Percentiles rank a stretch among this genome's conserved stretches.
These are phyloP conservation scores for Pteropus alecto DNA, from an alignment of 2,113 vertebrate species.

Conservation along the genomic window DNA sequence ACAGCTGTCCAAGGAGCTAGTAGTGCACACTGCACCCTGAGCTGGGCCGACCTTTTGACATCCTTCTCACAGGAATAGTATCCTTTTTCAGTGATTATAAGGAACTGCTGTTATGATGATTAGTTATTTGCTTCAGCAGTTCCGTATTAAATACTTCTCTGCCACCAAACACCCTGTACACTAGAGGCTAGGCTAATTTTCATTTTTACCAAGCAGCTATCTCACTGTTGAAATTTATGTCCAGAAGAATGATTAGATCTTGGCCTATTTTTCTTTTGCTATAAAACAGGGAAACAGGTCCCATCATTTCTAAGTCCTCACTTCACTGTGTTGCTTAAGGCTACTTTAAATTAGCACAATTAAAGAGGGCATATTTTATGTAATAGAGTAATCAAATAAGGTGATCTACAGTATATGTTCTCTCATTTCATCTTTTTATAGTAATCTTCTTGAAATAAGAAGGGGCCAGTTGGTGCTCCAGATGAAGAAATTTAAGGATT, in stretches of 20 bases:
- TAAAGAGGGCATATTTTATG: not conserved
- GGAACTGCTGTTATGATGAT: not conserved
- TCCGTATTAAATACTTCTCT: not conserved
- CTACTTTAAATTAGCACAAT: constrained; percentile 33
- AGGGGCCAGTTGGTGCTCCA: not conserved
- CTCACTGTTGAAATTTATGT: constrained; percentile 28
- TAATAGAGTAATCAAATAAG: constrained; percentile 18
- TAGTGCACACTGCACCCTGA: not conserved
- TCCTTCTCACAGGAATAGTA: constrained; percentile 42
- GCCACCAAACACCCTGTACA: not conserved
- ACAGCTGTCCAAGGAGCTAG: constrained; percentile 47
- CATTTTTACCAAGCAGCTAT: not conserved
- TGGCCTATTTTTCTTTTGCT: constrained; percentile 30
- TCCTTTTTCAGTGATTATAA: constrained; percentile 39
- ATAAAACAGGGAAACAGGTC: not conserved
- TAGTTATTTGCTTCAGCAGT: constrained; percentile 46
- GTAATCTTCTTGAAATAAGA: constrained; percentile 39
- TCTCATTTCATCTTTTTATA: constrained; percentile 1
- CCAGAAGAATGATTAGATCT: constrained; percentile 15
- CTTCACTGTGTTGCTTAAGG: not conserved
- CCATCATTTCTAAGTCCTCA: constrained; percentile 29
- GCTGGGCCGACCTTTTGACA: constrained; percentile 20
- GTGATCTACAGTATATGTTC: not conserved
- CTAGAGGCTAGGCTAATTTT: not conserved
- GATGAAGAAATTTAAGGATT: constrained; percentile 16